Evolutionary conservation across 2,113 vertebrate genomes (phyloP).

Genomic region (Chaetodon auriga): DNA sequence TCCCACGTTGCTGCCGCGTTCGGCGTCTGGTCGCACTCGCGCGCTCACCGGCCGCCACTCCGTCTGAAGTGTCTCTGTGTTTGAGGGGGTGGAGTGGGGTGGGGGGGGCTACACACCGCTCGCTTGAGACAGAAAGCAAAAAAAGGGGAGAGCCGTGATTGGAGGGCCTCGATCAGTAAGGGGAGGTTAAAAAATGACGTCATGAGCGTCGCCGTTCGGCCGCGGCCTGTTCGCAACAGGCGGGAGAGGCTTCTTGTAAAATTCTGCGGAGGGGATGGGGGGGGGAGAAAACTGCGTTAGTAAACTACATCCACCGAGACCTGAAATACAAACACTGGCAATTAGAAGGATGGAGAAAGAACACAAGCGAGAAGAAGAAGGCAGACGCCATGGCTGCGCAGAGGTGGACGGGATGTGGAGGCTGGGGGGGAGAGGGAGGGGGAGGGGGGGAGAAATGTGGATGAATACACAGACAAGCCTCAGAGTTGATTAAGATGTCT

Average conservation of each 20-base stretch:
- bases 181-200: constrained; percentile 80
- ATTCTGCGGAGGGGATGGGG: constrained; percentile 81
- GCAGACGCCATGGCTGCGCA: background rate
- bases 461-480: constrained; percentile 40
- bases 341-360: background rate
- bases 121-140: constrained; percentile 79
- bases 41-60: background rate
- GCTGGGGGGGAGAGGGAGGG: background rate
- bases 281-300: constrained; percentile 47
- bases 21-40: background rate
- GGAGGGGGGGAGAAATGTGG: too few species aligned
- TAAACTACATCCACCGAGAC: background rate
- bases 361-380: background rate
- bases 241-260: constrained; percentile 87
- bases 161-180: constrained; percentile 38
- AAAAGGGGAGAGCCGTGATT: constrained; percentile 73
- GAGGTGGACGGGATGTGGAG: background rate
- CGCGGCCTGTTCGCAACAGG: constrained; percentile 82
- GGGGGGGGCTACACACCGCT: constrained; percentile 64
- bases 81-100: background rate
- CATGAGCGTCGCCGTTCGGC: constrained; percentile 84
- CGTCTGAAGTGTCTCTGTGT: constrained; percentile 8
- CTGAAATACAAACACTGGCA: constrained; percentile 30
- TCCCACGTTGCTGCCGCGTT: constrained; percentile 28
- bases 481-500: constrained; percentile 44